Evolutionary conservation across 2,113 vertebrate species (phyloP).

Genomic region (Coturnix japonica): DNA sequence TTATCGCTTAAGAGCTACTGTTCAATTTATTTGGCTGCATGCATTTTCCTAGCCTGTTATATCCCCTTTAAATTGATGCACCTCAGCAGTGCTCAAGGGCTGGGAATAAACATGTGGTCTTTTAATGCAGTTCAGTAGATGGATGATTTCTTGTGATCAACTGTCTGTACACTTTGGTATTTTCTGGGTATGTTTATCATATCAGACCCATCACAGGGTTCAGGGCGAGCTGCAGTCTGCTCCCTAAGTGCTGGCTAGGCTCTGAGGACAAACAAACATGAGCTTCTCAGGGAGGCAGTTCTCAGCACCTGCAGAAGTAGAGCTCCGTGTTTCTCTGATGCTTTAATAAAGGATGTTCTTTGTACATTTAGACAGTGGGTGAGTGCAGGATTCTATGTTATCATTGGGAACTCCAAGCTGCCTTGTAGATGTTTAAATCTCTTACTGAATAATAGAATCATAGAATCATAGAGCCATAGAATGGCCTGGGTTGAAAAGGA

Average conservation of each 20-base stretch:
- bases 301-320: not conserved
- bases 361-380: not conserved
- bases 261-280: not conserved
- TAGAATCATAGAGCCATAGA: too few species aligned
- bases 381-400: not conserved
- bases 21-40: not conserved
- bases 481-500: too few species aligned
- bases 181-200: not conserved
- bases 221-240: not conserved
- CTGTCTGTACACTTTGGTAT: not conserved
- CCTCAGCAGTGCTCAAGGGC: not conserved
- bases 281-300: not conserved
- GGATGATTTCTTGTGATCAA: accelerated
- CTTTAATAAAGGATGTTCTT: not conserved
- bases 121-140: not conserved
- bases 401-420: not conserved
- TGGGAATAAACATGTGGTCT: not conserved
- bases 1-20: not conserved
- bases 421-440: not conserved
- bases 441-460: not conserved
- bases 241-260: not conserved
- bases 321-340: not conserved
- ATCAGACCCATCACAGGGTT: not conserved
- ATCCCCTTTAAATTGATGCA: not conserved
- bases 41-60: not conserved